Evolutionary conservation across 2,888 invertebrate genomes (phyloP).

Genomic region (Brachycybe producta): DNA sequence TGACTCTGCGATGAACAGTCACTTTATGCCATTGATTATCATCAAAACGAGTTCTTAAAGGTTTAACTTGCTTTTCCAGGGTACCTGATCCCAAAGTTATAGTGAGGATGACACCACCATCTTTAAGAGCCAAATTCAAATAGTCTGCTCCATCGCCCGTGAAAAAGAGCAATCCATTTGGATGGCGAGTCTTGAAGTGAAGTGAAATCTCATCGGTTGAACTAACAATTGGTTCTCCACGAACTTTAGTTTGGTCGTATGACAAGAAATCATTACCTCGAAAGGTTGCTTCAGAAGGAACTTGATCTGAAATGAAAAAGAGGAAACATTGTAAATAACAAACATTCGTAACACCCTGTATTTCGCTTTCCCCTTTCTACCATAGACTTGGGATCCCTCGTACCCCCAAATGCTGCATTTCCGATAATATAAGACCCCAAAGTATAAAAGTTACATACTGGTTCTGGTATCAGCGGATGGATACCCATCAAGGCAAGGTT

Average conservation of each 20-base stretch:
- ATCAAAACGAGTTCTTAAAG: slow-evolving; percentile 76
- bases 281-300: slow-evolving; percentile 86
- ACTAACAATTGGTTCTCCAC: slow-evolving; percentile 76
- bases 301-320: slow-evolving; percentile 59
- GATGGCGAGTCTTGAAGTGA: slow-evolving; percentile 81
- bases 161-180: slow-evolving; percentile 82
- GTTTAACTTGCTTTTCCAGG: slow-evolving; percentile 48
- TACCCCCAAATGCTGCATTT: too few relatives aligned
- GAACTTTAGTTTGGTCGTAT: slow-evolving; percentile 73
- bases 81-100: slow-evolving; percentile 53
- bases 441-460: too few relatives aligned
- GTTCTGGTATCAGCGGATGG: too few relatives aligned
- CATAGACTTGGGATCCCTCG: too few relatives aligned
- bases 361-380: background rate
- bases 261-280: slow-evolving; percentile 81
- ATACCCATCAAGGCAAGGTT: too few relatives aligned
- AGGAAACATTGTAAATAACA: background rate
- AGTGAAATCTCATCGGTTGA: slow-evolving; percentile 80
- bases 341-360: background rate
- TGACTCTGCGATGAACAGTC: slow-evolving; percentile 73
- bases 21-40: slow-evolving; percentile 96
- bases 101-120: slow-evolving; percentile 73
- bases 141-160: slow-evolving; percentile 84
- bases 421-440: too few relatives aligned
- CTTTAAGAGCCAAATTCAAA: slow-evolving; percentile 72